Conservation (phyloP, 2,113 vertebrate genomes). For the Petaurus breviceps region DNA sequence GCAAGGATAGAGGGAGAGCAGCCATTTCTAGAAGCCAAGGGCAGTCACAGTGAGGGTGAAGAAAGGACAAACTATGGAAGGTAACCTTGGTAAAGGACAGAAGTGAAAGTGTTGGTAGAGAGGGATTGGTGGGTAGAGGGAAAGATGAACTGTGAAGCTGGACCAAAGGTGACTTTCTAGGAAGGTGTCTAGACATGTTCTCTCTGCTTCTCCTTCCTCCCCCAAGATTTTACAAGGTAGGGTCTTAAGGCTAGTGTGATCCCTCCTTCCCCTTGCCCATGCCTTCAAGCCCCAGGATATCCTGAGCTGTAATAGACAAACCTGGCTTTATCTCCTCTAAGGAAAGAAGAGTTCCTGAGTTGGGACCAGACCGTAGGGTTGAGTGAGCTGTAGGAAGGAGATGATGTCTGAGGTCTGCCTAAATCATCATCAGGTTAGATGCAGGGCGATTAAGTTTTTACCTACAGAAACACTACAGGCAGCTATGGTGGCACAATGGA, state of each 20-base stretch:
- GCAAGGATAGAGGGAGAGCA: slow-evolving; percentile 42
- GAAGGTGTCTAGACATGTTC: background rate
- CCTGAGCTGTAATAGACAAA: too few species aligned
- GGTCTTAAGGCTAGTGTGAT: background rate
- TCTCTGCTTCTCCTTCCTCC: background rate
- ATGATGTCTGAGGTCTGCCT: background rate
- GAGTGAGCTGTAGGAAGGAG: background rate
- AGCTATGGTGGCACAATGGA: background rate
- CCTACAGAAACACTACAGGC: background rate
- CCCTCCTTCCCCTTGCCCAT: background rate
- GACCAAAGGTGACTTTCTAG: too few species aligned
- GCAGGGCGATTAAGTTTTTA: background rate
- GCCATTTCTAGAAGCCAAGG: slow-evolving; percentile 45
- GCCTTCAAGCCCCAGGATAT: background rate
- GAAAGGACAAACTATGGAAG: background rate
- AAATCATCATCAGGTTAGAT: background rate
- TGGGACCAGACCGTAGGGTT: slow-evolving; percentile 6
- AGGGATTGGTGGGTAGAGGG: background rate
- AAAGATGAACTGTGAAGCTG: background rate
- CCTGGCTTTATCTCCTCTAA: background rate
- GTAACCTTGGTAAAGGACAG: background rate
- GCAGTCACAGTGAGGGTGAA: background rate
- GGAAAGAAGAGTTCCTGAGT: background rate
- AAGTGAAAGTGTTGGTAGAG: background rate
- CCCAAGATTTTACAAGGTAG: background rate